A percentile compares a stretch with the other conserved stretches of the same genome.
Evolutionary conservation across 2,888 invertebrate species (phyloP).

Genomic region (Rhagophthalmus giganteus): DNA sequence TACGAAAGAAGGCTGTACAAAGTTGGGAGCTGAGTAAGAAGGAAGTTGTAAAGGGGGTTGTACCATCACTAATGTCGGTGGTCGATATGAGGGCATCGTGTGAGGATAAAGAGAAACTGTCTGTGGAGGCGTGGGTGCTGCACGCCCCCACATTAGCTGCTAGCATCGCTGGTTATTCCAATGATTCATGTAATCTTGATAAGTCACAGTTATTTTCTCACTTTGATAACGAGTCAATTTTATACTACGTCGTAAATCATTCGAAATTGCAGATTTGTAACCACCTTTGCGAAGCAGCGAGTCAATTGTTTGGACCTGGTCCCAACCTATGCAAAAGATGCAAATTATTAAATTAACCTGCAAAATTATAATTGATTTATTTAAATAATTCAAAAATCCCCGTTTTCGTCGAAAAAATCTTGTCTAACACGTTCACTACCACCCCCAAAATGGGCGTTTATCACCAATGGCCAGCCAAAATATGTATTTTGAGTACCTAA

Average conservation of each 20-base stretch:
- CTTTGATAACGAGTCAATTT: slow-evolving; percentile 96
- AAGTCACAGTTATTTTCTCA: slow-evolving; percentile 89
- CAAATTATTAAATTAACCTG: slow-evolving; percentile 33
- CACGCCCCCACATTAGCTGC: slow-evolving; percentile 65
- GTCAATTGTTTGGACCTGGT: slow-evolving; percentile 97
- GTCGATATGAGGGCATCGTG: slow-evolving; percentile 30
- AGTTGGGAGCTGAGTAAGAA: slow-evolving; percentile 38
- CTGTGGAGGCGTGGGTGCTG: slow-evolving; percentile 45
- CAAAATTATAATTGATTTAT: slow-evolving; percentile 12
- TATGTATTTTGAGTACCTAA: too few species aligned
- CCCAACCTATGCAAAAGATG: too few species aligned
- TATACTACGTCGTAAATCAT: slow-evolving; percentile 83
- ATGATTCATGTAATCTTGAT: slow-evolving; percentile 77
- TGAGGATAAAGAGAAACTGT: slow-evolving; percentile 22
- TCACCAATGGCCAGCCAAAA: too few species aligned
- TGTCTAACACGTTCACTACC: too few species aligned
- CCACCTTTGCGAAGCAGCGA: slow-evolving; percentile 96
- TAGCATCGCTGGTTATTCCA: slow-evolving; percentile 73
- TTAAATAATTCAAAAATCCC: too few species aligned
- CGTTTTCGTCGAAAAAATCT: too few species aligned
- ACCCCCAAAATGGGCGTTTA: too few species aligned
- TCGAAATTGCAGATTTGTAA: slow-evolving; percentile 87
- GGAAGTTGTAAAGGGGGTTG: slow-evolving; percentile 50
- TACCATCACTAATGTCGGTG: slow-evolving; percentile 49
- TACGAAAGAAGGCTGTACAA: slow-evolving; percentile 38